Conservation (phyloP, 2,113 vertebrate genomes). For the Phalacrocorax brasilianus region DNA sequence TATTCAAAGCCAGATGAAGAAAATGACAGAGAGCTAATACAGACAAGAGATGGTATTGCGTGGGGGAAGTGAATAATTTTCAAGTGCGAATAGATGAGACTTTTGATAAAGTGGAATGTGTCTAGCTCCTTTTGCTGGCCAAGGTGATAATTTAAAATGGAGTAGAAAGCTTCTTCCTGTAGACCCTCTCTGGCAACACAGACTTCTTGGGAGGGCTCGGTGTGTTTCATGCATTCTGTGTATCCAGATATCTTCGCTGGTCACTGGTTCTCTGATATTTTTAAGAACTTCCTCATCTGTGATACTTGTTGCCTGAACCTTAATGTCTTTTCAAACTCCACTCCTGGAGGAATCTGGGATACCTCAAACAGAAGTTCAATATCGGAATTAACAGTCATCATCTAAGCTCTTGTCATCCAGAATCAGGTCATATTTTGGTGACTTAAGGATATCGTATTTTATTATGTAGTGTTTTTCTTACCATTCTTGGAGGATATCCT, state of each 20-base stretch:
- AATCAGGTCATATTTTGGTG: neutral
- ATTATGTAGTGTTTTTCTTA: neutral
- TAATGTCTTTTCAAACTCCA: neutral
- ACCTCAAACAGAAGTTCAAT: neutral
- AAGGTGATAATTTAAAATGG: neutral
- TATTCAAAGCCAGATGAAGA: neutral
- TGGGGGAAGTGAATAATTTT: neutral
- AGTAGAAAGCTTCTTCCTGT: neutral
- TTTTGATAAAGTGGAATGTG: neutral
- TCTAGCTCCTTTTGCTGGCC: neutral
- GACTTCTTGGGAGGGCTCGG: neutral
- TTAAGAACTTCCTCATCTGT: neutral
- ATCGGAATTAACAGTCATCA: neutral
- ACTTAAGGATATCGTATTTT: neutral
- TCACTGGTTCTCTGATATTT: neutral
- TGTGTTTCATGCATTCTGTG: rapidly evolving
- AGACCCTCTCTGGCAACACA: neutral
- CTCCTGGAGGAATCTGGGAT: neutral
- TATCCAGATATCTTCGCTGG: neutral
- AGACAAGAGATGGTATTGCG: neutral
- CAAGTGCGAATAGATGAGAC: neutral
- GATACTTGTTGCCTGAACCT: neutral
- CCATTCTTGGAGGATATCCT: neutral
- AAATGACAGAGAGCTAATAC: neutral
- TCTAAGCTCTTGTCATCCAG: neutral